Percentiles rank a stretch among this genome's conserved stretches.
These are phyloP conservation scores for Diplolepis rosae DNA, from an alignment of 2,888 invertebrate genomes.

Conservation along the genomic window DNA sequence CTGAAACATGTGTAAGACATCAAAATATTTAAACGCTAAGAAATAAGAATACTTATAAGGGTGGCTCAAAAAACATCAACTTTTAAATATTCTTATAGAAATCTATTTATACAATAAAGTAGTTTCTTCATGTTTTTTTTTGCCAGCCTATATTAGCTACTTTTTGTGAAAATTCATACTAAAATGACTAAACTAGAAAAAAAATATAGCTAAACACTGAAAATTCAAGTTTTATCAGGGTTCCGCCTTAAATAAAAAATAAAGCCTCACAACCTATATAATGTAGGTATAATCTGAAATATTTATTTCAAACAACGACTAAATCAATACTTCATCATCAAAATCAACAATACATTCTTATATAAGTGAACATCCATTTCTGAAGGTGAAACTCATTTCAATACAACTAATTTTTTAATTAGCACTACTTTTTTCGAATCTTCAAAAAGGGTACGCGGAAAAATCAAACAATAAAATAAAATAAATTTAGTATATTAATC, in stretches of 20 bases:
- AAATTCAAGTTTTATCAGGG: background rate
- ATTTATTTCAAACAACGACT: conserved; percentile 24
- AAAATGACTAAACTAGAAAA: no score
- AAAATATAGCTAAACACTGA: no score
- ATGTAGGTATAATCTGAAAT: conserved; percentile 3
- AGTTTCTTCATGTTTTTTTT: no score
- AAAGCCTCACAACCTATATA: background rate
- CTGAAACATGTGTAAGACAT: no score
- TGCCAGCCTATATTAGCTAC: no score
- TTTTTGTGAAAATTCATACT: no score
- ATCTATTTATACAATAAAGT: no score
- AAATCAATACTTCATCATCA: conserved; percentile 17
- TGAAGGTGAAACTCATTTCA: background rate
- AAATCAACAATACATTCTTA: conserved; percentile 24
- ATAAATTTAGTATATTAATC: background rate
- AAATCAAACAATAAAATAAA: conserved; percentile 6
- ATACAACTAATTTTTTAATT: background rate
- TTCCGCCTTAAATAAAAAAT: background rate
- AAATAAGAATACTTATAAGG: no score
- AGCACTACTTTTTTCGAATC: background rate
- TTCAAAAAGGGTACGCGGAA: conserved; percentile 15
- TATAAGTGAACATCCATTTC: conserved; percentile 1
- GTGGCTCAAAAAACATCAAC: no score
- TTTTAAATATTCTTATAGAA: no score
- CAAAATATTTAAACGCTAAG: no score